Conservation (phyloP, 2,797 vertebrate genomes). For the Oreochromis grahami region DNA sequence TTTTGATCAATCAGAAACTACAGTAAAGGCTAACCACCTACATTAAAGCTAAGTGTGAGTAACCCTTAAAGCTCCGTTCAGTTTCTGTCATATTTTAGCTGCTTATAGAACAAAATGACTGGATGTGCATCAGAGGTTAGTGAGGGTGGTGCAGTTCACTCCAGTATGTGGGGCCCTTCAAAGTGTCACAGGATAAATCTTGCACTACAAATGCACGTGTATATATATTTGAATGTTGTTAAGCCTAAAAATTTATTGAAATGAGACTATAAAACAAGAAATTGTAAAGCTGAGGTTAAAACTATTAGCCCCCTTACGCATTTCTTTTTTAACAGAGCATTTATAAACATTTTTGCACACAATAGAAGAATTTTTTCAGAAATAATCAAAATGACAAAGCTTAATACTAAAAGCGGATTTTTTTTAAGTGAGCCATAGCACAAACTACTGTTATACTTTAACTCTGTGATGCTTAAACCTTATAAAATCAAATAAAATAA, state of each 20-base stretch:
- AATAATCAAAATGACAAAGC: accelerated
- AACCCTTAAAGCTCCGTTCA: not conserved
- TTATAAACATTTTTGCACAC: not conserved
- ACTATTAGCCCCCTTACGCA: not conserved
- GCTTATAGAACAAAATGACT: not conserved
- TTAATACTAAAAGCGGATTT: accelerated
- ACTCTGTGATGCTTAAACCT: accelerated
- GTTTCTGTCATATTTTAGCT: not conserved
- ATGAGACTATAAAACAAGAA: not conserved
- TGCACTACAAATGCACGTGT: not conserved
- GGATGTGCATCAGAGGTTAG: not conserved
- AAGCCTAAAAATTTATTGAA: not conserved
- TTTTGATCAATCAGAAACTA: not conserved
- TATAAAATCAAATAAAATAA: not conserved
- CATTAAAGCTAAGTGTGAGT: not conserved
- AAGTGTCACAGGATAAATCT: not conserved
- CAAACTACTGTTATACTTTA: not conserved
- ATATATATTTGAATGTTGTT: not conserved
- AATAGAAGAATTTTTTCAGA: accelerated
- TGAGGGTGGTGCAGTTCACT: not conserved
- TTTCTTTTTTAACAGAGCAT: not conserved
- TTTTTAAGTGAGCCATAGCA: accelerated
- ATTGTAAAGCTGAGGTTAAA: not conserved
- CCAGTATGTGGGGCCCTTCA: not conserved
- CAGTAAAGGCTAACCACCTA: accelerated